These are phyloP conservation scores for Crax fasciolata DNA, from an alignment of 2,797 vertebrate species.

Conservation along the genomic window DNA sequence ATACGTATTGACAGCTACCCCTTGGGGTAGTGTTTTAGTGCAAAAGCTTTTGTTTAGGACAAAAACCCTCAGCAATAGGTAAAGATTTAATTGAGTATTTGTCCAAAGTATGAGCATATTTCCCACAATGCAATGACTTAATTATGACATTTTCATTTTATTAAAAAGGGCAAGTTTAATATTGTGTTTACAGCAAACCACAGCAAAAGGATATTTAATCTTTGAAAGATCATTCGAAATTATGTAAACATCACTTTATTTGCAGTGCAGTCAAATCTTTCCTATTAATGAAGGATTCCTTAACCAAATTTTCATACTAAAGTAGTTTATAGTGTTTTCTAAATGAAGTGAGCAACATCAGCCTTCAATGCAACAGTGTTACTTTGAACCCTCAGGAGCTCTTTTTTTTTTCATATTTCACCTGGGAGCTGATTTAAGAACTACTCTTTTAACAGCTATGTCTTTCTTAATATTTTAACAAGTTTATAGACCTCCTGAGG, in stretches of 20 bases:
- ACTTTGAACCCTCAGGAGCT: slow-evolving; percentile 40
- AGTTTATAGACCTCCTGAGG: slow-evolving; percentile 59
- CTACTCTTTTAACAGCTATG: slow-evolving; percentile 70
- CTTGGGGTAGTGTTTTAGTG: neutral
- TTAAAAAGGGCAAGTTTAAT: slow-evolving; percentile 55
- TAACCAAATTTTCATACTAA: slow-evolving; percentile 75
- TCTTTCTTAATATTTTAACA: slow-evolving; percentile 79
- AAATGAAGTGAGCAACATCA: slow-evolving; percentile 63
- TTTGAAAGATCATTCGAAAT: slow-evolving; percentile 73
- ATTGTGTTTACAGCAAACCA: slow-evolving; percentile 26
- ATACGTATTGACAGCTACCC: neutral
- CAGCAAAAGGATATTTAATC: slow-evolving; percentile 56
- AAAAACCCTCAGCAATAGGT: neutral
- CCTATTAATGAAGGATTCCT: slow-evolving; percentile 77
- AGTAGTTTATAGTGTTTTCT: slow-evolving; percentile 74
- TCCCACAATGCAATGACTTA: slow-evolving; percentile 14
- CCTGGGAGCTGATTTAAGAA: slow-evolving; percentile 70
- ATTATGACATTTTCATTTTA: slow-evolving; percentile 39
- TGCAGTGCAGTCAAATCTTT: slow-evolving; percentile 68
- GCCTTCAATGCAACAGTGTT: slow-evolving; percentile 65
- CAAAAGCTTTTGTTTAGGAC: neutral
- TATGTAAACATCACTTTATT: slow-evolving; percentile 74
- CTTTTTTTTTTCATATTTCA: slow-evolving; percentile 68
- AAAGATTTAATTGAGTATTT: neutral
- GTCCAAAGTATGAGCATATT: slow-evolving; percentile 13